Conservation (phyloP, 2,113 vertebrate species). For the Polypterus senegalus region DNA sequence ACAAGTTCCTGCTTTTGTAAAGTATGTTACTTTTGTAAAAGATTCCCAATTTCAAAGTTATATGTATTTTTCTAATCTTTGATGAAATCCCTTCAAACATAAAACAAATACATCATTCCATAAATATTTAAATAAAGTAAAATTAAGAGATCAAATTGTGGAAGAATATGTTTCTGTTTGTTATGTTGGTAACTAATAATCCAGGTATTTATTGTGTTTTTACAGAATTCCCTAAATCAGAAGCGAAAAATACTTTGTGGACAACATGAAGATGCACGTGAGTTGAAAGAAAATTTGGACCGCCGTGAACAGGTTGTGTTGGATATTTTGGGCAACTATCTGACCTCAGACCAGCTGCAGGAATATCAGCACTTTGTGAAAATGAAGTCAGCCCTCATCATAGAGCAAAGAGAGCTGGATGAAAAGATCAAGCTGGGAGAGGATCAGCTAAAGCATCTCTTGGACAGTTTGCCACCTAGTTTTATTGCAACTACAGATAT, state of each 20-base stretch:
- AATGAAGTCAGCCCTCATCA: constrained; percentile 75
- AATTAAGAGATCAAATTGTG: too few species aligned
- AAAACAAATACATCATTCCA: too few species aligned
- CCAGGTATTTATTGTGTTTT: neutral
- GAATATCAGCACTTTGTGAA: constrained; percentile 76
- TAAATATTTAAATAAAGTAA: too few species aligned
- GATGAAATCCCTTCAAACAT: too few species aligned
- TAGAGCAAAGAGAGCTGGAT: constrained; percentile 79
- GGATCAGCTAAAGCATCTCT: constrained; percentile 70
- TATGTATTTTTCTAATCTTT: too few species aligned
- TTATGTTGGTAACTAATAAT: too few species aligned
- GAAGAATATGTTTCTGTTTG: too few species aligned
- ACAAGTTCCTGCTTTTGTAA: too few species aligned
- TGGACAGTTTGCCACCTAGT: constrained; percentile 56
- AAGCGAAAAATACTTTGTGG: constrained; percentile 71
- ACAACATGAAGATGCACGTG: constrained; percentile 82
- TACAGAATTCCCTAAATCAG: constrained; percentile 66
- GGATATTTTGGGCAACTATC: constrained; percentile 65
- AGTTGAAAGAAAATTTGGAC: constrained; percentile 93
- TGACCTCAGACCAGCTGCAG: constrained; percentile 59
- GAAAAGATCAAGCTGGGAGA: constrained; percentile 76
- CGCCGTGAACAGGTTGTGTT: constrained; percentile 71
- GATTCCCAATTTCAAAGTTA: too few species aligned
- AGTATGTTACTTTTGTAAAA: too few species aligned
- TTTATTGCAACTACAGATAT: neutral